phyloP scores from a whole-genome alignment of 2,797 vertebrate genomes.

The Geotrypetes seraphini region DNA sequence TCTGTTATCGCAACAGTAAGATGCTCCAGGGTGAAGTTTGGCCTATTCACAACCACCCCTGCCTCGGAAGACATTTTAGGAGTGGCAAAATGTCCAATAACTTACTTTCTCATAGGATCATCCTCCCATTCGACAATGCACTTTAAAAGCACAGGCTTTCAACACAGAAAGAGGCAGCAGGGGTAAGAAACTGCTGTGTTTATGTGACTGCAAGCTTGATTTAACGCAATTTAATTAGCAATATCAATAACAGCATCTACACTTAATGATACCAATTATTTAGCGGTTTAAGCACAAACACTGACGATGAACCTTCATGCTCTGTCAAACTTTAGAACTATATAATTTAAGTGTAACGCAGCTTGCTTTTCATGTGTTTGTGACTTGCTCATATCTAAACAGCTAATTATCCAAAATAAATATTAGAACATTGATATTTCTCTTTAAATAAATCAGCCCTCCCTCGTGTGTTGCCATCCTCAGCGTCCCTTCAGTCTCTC shows the following conservation, averaged over 20 bases:
- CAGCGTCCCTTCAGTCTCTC: background rate
- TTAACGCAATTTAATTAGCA: constrained; percentile 57
- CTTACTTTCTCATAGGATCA: no score
- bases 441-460: no score
- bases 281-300: constrained; percentile 44
- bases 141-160: no score
- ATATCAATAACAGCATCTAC: constrained; percentile 64
- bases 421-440: constrained; percentile 24
- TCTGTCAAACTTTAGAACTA: constrained; percentile 42
- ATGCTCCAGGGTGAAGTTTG: no score
- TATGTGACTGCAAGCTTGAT: constrained; percentile 40
- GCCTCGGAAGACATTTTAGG: no score
- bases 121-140: no score
- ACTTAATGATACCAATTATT: constrained; percentile 61
- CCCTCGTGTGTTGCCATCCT: background rate
- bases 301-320: constrained; percentile 47
- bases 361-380: constrained; percentile 17
- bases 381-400: constrained; percentile 24
- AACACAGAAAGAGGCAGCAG: no score
- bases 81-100: no score
- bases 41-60: no score
- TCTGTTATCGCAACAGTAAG: no score
- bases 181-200: constrained; percentile 31
- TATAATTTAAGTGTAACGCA: constrained; percentile 23
- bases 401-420: constrained; percentile 24